Evolutionary conservation across 2,888 invertebrate genomes (phyloP), one percentile per base, ranked within the genome.

Genomic region (Thereva nobilitata): DNA sequence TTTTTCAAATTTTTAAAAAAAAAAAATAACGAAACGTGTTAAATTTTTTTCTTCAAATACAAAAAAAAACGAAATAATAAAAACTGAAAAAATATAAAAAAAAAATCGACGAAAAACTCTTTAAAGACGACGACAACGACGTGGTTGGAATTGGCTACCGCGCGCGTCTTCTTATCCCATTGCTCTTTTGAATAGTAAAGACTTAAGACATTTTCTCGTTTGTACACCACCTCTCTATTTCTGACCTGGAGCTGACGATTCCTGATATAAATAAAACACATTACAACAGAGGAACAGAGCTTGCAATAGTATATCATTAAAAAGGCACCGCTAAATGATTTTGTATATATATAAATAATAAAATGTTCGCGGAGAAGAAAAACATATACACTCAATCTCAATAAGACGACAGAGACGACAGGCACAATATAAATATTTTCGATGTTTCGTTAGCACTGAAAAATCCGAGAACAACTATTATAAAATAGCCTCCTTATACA

Each of bases 211-310:
- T 47, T 59, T 67, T 64, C 64, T 56, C 64, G 67, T 67, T 64
- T 67, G 54, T 69, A 71, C 23, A 23, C 23, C 23, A 23, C 72
- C 73, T 73, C 74, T 73, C 73, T 74, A 74, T 74, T 74, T 74
- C 72, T 73, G 74, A 74, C 73, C 74, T 74, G 74, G 74, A 74
- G 74, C 74, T 74, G 74, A 74, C 73, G 73, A 74, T 73, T 73
- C 69, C 72, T 72, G 73, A 71, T 73, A 73, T 73, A 73, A 73
- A 73, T 73, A 73, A 73, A 73, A 73, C 73, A 72, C 72, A 72
- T 73, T 73, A 72, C 72, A 72, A 71, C 72, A 73, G 69, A 70
- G 69, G 68, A 66, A 71, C 67, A 66, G 66, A 69, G 67, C 68
- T 50, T 40, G 50, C 61, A 61, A 61, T 61, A 61, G 61, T 61